phyloP scores from a whole-genome alignment of 1,140 invertebrate genomes.

The Antheraea pernyi region DNA sequence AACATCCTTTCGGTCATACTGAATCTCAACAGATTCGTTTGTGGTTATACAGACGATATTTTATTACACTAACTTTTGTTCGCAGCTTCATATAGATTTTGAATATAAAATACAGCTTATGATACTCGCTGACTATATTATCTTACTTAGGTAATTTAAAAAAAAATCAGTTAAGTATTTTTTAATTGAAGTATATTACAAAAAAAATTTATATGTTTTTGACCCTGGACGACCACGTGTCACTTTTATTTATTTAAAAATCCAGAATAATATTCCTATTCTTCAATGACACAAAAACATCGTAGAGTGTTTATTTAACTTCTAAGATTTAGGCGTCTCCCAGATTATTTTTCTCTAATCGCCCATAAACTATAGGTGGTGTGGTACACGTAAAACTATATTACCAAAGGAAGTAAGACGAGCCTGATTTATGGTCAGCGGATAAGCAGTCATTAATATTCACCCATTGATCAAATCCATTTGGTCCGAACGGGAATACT shows the following conservation, averaged over 20 bases:
- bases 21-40: no score
- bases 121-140: no score
- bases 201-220: no score
- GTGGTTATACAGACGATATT: no score
- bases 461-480: conserved; percentile 7
- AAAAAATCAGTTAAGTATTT: no score
- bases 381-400: neutral
- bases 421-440: conserved; percentile 5
- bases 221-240: no score
- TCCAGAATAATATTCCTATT: neutral
- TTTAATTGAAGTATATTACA: no score
- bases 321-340: neutral
- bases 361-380: neutral
- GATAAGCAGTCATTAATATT: conserved; percentile 14
- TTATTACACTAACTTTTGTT: no score
- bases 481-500: conserved; percentile 1
- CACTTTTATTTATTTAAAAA: neutral
- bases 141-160: no score
- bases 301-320: neutral
- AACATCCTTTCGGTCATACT: no score
- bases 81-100: no score
- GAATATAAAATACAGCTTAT: no score
- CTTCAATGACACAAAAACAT: neutral
- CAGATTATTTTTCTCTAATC: neutral
- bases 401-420: neutral